phyloP scores from a whole-genome alignment of 2,888 invertebrate species.

The Tortricodes alternella region DNA sequence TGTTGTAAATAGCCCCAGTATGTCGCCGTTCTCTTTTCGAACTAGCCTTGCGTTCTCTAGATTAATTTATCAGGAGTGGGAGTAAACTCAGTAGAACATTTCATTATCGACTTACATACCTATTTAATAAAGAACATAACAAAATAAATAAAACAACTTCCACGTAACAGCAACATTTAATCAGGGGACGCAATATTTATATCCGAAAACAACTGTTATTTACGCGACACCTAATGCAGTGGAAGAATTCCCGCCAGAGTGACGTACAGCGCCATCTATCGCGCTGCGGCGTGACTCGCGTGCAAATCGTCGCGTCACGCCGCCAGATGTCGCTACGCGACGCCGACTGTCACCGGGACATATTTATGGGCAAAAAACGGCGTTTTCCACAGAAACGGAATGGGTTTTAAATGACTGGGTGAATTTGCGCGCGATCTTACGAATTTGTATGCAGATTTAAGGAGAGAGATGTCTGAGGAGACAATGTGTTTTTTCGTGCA shows the following conservation, averaged over 20 bases:
- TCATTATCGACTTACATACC: too few relatives aligned
- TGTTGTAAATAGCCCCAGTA: too few relatives aligned
- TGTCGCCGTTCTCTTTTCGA: too few relatives aligned
- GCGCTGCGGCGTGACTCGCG: slow-evolving; percentile 41
- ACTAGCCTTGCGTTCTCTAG: too few relatives aligned
- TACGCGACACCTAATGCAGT: slow-evolving; percentile 24
- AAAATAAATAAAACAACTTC: background rate
- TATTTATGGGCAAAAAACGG: slow-evolving; percentile 75
- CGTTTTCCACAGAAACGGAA: slow-evolving; percentile 68
- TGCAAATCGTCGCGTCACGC: slow-evolving; percentile 44
- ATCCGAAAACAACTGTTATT: slow-evolving; percentile 24
- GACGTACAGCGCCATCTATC: slow-evolving; percentile 62
- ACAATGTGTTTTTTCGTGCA: slow-evolving; percentile 69
- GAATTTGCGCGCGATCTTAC: slow-evolving; percentile 77
- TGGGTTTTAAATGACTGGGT: slow-evolving; percentile 78
- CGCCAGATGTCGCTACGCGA: slow-evolving; percentile 58
- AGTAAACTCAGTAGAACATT: too few relatives aligned
- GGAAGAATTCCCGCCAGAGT: slow-evolving; percentile 39
- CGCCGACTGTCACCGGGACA: slow-evolving; percentile 61
- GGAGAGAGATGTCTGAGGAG: slow-evolving; percentile 67
- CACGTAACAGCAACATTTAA: slow-evolving; percentile 25
- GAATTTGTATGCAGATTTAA: slow-evolving; percentile 78
- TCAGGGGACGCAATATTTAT: slow-evolving; percentile 22
- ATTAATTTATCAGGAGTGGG: too few relatives aligned
- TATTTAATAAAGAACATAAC: background rate